Evolutionary conservation across 2,113 vertebrate species (phyloP).

Genomic region (Sphyrna mokarran): DNA sequence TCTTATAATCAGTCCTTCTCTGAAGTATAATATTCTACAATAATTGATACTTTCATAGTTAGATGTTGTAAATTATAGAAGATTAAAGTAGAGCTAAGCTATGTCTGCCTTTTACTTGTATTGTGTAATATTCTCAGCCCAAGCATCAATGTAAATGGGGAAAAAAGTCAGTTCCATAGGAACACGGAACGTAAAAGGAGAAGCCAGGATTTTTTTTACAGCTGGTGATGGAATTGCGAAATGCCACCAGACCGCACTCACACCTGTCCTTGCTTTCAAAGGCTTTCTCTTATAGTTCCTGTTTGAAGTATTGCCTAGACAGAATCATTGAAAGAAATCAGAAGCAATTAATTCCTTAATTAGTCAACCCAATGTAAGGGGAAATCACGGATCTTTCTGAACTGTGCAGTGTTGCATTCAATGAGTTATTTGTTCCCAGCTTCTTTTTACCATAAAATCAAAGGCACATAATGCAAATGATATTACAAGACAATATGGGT

Average conservation of each 20-base stretch:
- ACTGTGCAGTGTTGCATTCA: background rate
- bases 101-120: background rate
- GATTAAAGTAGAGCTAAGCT: background rate
- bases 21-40: background rate
- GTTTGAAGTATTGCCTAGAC: conserved; percentile 7
- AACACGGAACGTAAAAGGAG: background rate
- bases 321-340: conserved; percentile 22
- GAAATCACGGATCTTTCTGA: background rate
- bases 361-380: background rate
- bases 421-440: background rate
- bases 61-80: background rate
- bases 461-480: background rate
- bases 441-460: background rate
- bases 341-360: conserved; percentile 25
- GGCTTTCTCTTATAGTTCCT: too few species aligned
- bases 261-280: conserved; percentile 12
- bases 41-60: background rate
- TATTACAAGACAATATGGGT: background rate
- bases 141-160: background rate
- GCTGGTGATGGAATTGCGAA: background rate
- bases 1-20: background rate
- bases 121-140: background rate
- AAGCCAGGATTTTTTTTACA: background rate
- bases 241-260: background rate
- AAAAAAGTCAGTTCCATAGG: background rate